Evolutionary conservation across 2,113 vertebrate genomes (phyloP).

Genomic region (Tupaia chinensis): DNA sequence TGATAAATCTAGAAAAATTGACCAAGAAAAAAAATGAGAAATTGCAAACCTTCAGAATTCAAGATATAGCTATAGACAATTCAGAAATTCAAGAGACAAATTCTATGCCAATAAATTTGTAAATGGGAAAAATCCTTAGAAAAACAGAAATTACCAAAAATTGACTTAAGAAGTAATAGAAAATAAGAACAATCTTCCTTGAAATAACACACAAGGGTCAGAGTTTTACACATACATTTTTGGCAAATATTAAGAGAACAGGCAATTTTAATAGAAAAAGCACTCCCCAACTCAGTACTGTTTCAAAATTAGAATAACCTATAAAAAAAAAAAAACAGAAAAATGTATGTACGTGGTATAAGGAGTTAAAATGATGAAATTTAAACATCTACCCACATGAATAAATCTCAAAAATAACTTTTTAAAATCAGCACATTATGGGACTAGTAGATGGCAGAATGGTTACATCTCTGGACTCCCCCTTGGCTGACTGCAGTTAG

Average conservation of each 20-base stretch:
- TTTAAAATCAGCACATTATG: background rate
- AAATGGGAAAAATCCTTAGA: slow-evolving; percentile 26
- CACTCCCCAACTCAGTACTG: background rate
- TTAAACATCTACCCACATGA: slow-evolving; percentile 5
- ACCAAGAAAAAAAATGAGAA: slow-evolving; percentile 26
- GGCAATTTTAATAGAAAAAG: background rate
- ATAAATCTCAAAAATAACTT: slow-evolving; percentile 13
- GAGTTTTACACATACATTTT: background rate
- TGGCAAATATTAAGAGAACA: background rate
- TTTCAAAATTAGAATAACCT: slow-evolving; percentile 32
- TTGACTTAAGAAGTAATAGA: background rate
- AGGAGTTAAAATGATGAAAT: slow-evolving; percentile 33
- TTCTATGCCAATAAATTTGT: slow-evolving; percentile 25
- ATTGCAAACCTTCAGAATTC: background rate
- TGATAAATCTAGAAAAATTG: slow-evolving; percentile 15
- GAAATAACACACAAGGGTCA: background rate
- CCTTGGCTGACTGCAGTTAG: too few relatives aligned
- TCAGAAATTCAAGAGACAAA: background rate
- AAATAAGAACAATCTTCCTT: background rate
- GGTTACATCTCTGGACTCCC: too few relatives aligned
- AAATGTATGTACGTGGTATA: background rate
- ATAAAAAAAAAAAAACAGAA: slow-evolving; percentile 34
- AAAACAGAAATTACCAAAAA: slow-evolving; percentile 46
- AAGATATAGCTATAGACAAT: background rate
- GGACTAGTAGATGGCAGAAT: too few relatives aligned